Evolutionary conservation across 2,113 vertebrate genomes (phyloP).

Genomic region (Toxotes chatareus): DNA sequence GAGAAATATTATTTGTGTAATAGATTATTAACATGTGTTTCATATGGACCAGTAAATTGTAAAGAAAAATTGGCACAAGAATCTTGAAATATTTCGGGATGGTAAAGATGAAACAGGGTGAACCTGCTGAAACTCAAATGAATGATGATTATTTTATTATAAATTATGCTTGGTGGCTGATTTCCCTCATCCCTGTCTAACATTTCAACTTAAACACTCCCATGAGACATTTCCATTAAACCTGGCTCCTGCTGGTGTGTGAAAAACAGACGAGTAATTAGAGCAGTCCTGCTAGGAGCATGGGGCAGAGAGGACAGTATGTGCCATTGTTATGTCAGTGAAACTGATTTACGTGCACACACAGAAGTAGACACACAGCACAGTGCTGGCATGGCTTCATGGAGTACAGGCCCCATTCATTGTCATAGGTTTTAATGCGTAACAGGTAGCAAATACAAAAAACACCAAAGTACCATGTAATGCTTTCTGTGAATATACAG

Average conservation of each 20-base stretch:
- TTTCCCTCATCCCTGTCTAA: background rate
- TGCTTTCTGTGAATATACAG: background rate
- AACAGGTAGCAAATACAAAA: background rate
- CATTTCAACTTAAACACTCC: background rate
- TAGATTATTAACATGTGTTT: background rate
- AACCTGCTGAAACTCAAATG: too few species aligned
- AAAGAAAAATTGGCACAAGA: too few species aligned
- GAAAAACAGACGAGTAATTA: constrained; percentile 70
- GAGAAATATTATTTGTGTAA: background rate
- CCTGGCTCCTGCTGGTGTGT: constrained; percentile 9
- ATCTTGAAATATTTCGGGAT: too few species aligned
- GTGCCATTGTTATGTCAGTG: constrained; percentile 13
- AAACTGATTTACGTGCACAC: background rate
- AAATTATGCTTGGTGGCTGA: too few species aligned
- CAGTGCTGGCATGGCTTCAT: background rate
- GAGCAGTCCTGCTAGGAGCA: constrained; percentile 50
- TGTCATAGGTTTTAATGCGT: too few species aligned
- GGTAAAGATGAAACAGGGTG: too few species aligned
- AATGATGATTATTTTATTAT: background rate
- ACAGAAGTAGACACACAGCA: background rate
- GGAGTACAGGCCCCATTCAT: background rate
- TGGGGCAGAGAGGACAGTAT: constrained; percentile 14
- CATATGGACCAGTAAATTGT: background rate
- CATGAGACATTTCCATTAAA: background rate
- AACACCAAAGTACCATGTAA: background rate